phyloP scores from a whole-genome alignment of 1,140 invertebrate genomes.

The Caenorhabditis inopinata region DNA sequence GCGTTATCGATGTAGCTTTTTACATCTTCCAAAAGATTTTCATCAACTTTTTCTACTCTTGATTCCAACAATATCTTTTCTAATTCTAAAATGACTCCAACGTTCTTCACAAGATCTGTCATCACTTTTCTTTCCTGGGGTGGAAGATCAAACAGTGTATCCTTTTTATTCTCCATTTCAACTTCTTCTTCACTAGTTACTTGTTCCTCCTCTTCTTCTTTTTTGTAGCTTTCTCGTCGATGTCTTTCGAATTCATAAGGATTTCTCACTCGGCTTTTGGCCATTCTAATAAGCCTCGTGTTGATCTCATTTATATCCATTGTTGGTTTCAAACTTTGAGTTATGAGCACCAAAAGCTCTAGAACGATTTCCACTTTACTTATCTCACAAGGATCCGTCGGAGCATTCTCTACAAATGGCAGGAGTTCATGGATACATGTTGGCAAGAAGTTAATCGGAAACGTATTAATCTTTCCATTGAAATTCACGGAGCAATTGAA shows the following conservation, averaged over 20 bases:
- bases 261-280: not conserved
- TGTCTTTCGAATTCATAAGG: slow-evolving; percentile 10
- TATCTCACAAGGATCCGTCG: not conserved
- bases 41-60: not conserved
- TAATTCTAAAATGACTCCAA: not conserved
- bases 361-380: not conserved
- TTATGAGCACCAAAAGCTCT: not conserved
- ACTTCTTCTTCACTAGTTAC: not conserved
- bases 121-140: not conserved
- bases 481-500: slow-evolving; percentile 11
- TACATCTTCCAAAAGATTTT: not conserved
- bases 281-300: not conserved
- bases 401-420: not conserved
- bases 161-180: not conserved
- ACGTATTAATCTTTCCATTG: not conserved
- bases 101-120: not conserved
- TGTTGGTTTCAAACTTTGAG: not conserved
- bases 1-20: not conserved
- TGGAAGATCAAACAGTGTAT: not conserved
- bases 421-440: not conserved
- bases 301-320: not conserved
- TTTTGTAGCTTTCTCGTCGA: not conserved
- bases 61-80: not conserved
- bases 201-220: not conserved
- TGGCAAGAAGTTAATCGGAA: not conserved